phyloP scores from a whole-genome alignment of 2,888 invertebrate species.

The Elysia crispata region DNA sequence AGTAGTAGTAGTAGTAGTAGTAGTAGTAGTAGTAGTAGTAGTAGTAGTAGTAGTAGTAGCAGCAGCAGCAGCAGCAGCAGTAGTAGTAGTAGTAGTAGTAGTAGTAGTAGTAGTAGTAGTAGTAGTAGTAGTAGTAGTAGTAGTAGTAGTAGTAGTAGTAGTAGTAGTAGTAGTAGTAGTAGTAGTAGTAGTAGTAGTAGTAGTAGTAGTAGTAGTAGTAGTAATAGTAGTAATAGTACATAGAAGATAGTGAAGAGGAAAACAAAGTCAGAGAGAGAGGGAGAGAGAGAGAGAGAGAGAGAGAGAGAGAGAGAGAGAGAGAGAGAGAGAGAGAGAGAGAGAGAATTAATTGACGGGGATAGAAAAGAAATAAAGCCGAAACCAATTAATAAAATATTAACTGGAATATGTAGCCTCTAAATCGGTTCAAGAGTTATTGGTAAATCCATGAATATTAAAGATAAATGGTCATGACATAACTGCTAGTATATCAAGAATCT shows the following conservation, averaged over 20 bases:
- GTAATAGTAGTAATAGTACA: neutral
- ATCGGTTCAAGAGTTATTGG: no score
- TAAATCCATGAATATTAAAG: no score
- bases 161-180: slow-evolving; percentile 30
- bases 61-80: slow-evolving; percentile 28
- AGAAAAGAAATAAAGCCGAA: neutral
- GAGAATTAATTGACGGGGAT: neutral
- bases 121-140: slow-evolving; percentile 32
- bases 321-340: neutral
- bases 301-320: neutral
- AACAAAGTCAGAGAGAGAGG: no score
- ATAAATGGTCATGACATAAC: no score
- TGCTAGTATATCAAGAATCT: no score
- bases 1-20: slow-evolving; percentile 29
- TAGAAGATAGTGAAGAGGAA: slow-evolving; percentile 15
- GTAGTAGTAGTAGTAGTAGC: slow-evolving; percentile 17
- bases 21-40: neutral
- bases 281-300: slow-evolving; percentile 1
- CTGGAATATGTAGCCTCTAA: no score
- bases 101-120: slow-evolving; percentile 31
- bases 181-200: slow-evolving; percentile 30
- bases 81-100: slow-evolving; percentile 28
- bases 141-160: slow-evolving; percentile 28
- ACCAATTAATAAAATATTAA: no score
- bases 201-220: slow-evolving; percentile 15